Conservation (phyloP, 2,888 invertebrate genomes). For the Gryllus longicercus region DNA sequence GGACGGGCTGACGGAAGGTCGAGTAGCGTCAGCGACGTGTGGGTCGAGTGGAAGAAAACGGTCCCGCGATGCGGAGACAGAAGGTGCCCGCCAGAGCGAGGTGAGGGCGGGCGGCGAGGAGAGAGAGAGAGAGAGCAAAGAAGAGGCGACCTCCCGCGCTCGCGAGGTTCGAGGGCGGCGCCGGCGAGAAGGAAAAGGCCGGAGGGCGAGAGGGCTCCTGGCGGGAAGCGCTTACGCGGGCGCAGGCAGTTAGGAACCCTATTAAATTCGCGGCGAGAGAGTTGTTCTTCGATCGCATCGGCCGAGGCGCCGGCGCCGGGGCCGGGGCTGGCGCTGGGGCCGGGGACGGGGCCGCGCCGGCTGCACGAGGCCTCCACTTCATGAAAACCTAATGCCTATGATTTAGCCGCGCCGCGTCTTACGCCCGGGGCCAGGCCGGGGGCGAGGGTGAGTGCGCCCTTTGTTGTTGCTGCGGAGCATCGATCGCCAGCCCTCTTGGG, state of each 20-base stretch:
- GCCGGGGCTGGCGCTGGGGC: not conserved
- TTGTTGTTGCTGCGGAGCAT: not conserved
- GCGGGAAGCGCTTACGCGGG: not conserved
- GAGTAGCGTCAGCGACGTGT: no score
- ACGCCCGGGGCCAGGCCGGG: not conserved
- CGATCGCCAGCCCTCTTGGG: not conserved
- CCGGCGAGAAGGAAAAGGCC: no score
- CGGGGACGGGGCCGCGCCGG: not conserved
- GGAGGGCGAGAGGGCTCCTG: no score
- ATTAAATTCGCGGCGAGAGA: constrained; percentile 5
- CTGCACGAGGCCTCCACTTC: not conserved
- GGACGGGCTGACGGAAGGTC: no score
- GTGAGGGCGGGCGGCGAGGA: no score
- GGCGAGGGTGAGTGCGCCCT: not conserved
- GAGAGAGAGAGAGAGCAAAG: no score
- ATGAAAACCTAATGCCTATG: constrained; percentile 17
- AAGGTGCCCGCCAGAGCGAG: no score
- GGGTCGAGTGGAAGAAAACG: no score
- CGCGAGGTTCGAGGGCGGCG: no score
- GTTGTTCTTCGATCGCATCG: not conserved
- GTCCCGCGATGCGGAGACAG: no score
- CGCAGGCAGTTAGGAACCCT: not conserved
- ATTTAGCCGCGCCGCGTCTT: not conserved
- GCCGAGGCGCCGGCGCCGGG: not conserved
- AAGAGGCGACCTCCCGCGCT: no score